Percentiles rank a stretch among this genome's conserved stretches.
Conservation (phyloP, 2,888 invertebrate species). For the Latrodectus hesperus region DNA sequence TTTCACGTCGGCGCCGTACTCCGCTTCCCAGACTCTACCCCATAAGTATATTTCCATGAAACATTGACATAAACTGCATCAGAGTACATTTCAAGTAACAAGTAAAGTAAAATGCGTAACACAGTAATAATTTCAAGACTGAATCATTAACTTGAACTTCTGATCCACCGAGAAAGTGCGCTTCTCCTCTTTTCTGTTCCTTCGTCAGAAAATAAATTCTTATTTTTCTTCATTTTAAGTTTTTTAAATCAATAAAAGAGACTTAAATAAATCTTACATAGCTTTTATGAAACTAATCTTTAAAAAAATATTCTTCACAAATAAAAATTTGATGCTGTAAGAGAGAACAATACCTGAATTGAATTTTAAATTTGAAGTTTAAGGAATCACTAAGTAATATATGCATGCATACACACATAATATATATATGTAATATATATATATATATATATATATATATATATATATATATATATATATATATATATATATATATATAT, state of each 20-base stretch:
- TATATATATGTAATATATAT: too few relatives aligned
- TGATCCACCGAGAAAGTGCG: not conserved
- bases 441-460: too few relatives aligned
- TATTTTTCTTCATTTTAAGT: not conserved
- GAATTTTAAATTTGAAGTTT: too few relatives aligned
- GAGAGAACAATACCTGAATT: too few relatives aligned
- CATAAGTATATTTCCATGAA: slow-evolving; percentile 18
- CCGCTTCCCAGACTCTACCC: slow-evolving; percentile 7
- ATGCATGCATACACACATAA: too few relatives aligned
- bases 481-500: too few relatives aligned
- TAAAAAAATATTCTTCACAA: too few relatives aligned
- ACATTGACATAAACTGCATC: slow-evolving; percentile 22
- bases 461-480: too few relatives aligned
- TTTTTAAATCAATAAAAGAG: not conserved
- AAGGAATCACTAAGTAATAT: too few relatives aligned
- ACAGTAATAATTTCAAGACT: not conserved
- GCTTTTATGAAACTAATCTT: too few relatives aligned
- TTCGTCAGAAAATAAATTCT: not conserved
- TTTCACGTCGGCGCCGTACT: not conserved
- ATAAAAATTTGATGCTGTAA: too few relatives aligned
- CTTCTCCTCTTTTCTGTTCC: not conserved
- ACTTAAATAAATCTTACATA: not conserved
- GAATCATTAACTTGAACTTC: not conserved
- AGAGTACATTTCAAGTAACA: not conserved
- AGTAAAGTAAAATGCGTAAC: not conserved